Evolutionary conservation across 2,113 vertebrate genomes (phyloP).

Genomic region (Xenopus laevis): DNA sequence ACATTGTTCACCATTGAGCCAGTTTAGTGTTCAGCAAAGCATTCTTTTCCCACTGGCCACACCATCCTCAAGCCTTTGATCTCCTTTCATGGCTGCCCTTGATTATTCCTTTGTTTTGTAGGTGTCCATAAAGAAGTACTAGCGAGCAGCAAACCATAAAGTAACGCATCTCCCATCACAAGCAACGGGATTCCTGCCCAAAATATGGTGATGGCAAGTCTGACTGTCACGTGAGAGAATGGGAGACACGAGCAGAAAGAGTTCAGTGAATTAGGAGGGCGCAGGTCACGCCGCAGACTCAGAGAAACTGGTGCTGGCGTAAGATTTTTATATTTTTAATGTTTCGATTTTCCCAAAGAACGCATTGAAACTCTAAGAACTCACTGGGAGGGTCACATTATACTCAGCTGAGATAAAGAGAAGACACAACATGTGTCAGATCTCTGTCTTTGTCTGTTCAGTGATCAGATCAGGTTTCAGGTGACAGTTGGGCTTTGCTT

Average conservation of each 20-base stretch:
- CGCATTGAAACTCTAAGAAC: neutral
- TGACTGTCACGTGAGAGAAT: constrained; percentile 23
- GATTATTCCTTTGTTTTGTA: constrained; percentile 29
- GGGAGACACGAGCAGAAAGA: neutral
- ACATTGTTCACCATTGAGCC: too few species aligned
- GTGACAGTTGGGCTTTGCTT: neutral
- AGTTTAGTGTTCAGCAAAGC: too few species aligned
- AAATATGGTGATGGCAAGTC: constrained; percentile 35
- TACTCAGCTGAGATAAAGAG: constrained; percentile 14
- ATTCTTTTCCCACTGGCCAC: neutral
- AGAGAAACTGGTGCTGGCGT: constrained; percentile 9
- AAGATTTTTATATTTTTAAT: constrained; percentile 1
- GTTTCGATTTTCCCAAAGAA: constrained; percentile 31
- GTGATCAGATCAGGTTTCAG: constrained; percentile 37
- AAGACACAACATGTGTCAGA: neutral
- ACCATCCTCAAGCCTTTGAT: constrained; percentile 20
- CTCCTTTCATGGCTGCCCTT: constrained; percentile 19
- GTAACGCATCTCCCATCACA: constrained; percentile 29
- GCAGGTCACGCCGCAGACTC: neutral
- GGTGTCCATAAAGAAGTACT: constrained; percentile 19
- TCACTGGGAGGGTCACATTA: constrained; percentile 17
- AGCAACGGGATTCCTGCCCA: constrained; percentile 7
- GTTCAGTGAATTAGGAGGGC: too few species aligned
- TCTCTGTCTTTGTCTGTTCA: constrained; percentile 12
- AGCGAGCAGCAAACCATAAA: constrained; percentile 36